These are phyloP conservation scores for Melanostigma gelatinosum DNA, from an alignment of 2,113 vertebrate species.

Conservation along the genomic window DNA sequence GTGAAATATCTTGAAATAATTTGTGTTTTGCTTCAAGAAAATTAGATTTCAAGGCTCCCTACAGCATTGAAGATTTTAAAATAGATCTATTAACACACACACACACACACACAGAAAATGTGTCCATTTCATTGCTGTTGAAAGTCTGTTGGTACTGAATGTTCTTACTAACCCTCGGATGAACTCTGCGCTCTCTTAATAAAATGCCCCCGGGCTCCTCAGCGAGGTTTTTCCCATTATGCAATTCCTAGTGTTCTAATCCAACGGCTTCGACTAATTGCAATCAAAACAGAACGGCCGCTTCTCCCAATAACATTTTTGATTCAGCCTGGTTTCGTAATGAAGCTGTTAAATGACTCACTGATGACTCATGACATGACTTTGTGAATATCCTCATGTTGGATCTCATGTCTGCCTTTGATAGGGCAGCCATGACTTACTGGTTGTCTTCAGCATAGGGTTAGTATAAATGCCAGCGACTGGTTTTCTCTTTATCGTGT, in stretches of 20 bases:
- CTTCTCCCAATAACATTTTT: neutral
- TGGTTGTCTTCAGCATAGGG: neutral
- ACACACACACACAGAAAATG: neutral
- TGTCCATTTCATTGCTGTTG: neutral
- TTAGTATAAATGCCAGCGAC: neutral
- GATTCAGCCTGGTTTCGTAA: neutral
- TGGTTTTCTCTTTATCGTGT: neutral
- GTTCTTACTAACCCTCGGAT: neutral
- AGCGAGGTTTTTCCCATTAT: conserved; percentile 25
- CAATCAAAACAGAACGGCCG: conserved; percentile 6
- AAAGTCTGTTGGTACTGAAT: neutral
- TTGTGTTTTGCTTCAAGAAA: neutral
- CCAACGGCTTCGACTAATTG: neutral
- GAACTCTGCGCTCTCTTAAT: conserved; percentile 8
- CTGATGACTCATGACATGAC: conserved; percentile 14
- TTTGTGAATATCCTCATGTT: neutral
- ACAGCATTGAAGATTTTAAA: neutral
- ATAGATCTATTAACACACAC: neutral
- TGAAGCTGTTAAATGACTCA: conserved; percentile 15
- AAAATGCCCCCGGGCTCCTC: conserved; percentile 5
- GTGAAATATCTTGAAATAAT: conserved; percentile 2
- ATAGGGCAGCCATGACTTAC: neutral
- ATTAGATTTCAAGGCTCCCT: neutral
- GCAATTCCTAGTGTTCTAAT: conserved; percentile 32
- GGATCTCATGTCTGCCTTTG: neutral